These are phyloP conservation scores for Mirounga angustirostris DNA, from an alignment of 2,113 vertebrate species.

Conservation along the genomic window DNA sequence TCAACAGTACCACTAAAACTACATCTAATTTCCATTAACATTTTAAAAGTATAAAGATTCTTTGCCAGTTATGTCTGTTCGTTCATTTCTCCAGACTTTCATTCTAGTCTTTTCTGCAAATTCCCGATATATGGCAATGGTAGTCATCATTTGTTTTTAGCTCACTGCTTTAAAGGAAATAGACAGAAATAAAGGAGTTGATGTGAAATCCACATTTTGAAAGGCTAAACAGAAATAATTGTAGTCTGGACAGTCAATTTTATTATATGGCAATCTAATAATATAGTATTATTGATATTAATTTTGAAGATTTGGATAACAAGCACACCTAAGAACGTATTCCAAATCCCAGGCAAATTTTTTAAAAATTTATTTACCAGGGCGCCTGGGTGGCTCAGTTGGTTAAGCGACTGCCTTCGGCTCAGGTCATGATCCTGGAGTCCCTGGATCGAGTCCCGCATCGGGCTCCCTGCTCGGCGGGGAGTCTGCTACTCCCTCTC, in stretches of 20 bases:
- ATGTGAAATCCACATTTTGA: neutral
- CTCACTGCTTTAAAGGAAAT: neutral
- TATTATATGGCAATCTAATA: neutral
- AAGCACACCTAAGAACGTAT: neutral
- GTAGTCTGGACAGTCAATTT: neutral
- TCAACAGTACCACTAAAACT: neutral
- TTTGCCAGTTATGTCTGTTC: neutral
- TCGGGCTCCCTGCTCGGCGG: too few species aligned
- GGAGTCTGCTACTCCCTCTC: too few species aligned
- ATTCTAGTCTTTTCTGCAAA: neutral
- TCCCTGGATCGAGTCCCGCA: too few species aligned
- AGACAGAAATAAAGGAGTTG: neutral
- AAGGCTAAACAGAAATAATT: slow-evolving; percentile 1
- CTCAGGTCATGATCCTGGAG: too few species aligned
- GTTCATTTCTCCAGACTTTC: neutral
- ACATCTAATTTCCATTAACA: neutral
- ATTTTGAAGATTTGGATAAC: neutral
- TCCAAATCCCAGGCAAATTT: neutral
- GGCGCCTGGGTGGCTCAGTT: too few species aligned
- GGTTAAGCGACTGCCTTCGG: too few species aligned
- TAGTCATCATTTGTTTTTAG: neutral
- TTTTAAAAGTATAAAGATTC: neutral
- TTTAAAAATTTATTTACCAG: neutral
- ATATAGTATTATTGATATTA: neutral
- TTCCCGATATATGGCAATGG: neutral